Percentiles rank a stretch among this genome's conserved stretches.
These are phyloP conservation scores for Cerastoderma edule DNA, from an alignment of 2,888 invertebrate genomes.

Conservation along the genomic window DNA sequence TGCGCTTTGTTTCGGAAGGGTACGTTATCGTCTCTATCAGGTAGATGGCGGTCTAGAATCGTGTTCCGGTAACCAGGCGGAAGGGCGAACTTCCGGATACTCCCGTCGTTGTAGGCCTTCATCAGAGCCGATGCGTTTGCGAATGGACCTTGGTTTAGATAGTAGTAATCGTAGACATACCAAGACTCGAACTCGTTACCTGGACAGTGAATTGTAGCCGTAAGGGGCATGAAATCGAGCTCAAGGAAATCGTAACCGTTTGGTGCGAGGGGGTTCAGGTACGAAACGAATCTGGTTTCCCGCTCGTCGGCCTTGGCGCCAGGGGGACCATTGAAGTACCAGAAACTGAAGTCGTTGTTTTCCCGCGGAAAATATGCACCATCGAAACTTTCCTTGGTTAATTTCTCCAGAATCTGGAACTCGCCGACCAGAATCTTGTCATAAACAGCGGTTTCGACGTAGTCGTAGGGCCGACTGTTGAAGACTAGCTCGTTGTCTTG, in stretches of 20 bases:
- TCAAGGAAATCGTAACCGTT: conserved; percentile 51
- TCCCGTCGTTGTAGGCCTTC: conserved; percentile 51
- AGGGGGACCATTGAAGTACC: conserved; percentile 59
- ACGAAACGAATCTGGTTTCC: conserved; percentile 48
- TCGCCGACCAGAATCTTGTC: conserved; percentile 41
- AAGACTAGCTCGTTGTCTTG: conserved; percentile 51
- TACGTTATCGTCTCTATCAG: conserved; percentile 44
- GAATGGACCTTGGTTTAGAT: conserved; percentile 68
- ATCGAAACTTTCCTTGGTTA: conserved; percentile 60
- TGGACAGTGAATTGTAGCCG: conserved; percentile 63
- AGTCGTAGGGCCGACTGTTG: conserved; percentile 61
- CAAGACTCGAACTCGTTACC: conserved; percentile 60
- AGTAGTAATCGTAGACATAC: conserved; percentile 64
- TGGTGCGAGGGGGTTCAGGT: conserved; percentile 44
- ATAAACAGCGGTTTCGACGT: conserved; percentile 54
- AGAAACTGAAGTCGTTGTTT: conserved; percentile 39
- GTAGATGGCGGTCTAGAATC: conserved; percentile 51
- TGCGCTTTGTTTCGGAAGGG: conserved; percentile 45
- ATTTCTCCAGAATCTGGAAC: conserved; percentile 37
- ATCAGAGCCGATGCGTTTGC: conserved; percentile 48
- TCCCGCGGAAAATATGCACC: conserved; percentile 47
- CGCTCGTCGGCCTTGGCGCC: conserved; percentile 48
- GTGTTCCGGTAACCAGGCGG: conserved; percentile 58
- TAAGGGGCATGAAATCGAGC: conserved; percentile 62
- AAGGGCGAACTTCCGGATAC: conserved; percentile 51